Evolutionary conservation across 2,888 invertebrate species (phyloP).

Genomic region (Stenotaenia linearis): DNA sequence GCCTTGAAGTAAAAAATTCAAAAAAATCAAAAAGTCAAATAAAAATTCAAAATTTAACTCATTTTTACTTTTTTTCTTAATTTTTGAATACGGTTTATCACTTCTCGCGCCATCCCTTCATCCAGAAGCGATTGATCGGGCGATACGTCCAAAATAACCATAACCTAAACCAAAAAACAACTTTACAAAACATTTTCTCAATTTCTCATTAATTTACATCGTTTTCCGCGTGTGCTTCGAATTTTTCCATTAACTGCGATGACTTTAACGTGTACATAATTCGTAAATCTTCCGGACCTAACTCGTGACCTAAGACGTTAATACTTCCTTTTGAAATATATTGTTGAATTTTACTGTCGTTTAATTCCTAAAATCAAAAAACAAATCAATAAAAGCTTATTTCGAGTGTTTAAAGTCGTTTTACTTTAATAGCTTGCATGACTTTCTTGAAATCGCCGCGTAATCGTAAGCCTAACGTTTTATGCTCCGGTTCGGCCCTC

Average conservation of each 20-base stretch:
- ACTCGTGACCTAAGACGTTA: slow-evolving; percentile 65
- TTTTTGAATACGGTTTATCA: slow-evolving; percentile 93
- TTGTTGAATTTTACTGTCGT: slow-evolving; percentile 70
- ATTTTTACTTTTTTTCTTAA: slow-evolving; percentile 82
- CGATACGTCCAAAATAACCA: slow-evolving; percentile 81
- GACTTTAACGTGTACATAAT: slow-evolving; percentile 59
- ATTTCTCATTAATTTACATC: slow-evolving; percentile 49
- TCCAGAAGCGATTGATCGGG: slow-evolving; percentile 85
- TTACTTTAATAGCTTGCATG: slow-evolving; percentile 50
- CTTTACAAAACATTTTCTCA: background rate
- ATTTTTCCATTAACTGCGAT: slow-evolving; percentile 55
- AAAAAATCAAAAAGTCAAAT: too few relatives aligned
- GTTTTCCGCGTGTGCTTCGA: slow-evolving; percentile 85
- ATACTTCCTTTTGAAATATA: slow-evolving; percentile 66
- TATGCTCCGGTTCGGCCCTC: slow-evolving; percentile 92
- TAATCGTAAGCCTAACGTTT: slow-evolving; percentile 76
- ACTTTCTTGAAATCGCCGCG: slow-evolving; percentile 87
- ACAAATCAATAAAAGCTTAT: background rate
- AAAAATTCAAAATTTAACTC: background rate
- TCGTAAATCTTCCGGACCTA: slow-evolving; percentile 72
- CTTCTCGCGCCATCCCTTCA: slow-evolving; percentile 91
- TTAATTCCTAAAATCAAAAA: slow-evolving; percentile 51
- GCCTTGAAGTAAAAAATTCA: slow-evolving; percentile 51
- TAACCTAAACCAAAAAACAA: slow-evolving; percentile 37
- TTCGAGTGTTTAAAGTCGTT: background rate